Conservation (phyloP, 1,140 invertebrate genomes). For the Sarcophaga peregrina region DNA sequence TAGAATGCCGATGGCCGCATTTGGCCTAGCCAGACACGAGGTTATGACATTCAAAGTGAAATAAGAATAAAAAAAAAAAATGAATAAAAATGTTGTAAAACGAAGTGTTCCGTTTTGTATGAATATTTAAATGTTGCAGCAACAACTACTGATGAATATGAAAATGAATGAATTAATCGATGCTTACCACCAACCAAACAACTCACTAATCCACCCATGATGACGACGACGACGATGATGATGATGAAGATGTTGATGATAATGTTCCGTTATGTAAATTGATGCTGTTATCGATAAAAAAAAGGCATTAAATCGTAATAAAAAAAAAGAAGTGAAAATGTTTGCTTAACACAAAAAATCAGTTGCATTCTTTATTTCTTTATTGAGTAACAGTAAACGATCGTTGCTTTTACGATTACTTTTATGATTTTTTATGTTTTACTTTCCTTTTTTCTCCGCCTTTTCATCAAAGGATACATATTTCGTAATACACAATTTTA, state of each 20-base stretch:
- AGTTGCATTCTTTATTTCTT: background rate
- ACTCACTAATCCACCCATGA: background rate
- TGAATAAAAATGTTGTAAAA: background rate
- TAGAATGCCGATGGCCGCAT: background rate
- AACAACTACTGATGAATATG: background rate
- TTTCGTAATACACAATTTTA: too few species aligned
- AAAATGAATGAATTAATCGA: background rate
- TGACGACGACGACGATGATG: background rate
- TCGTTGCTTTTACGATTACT: background rate
- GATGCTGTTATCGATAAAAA: background rate
- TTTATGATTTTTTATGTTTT: background rate
- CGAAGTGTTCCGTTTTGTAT: background rate
- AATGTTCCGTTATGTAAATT: background rate
- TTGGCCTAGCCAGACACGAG: background rate
- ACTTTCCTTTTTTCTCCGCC: too few species aligned
- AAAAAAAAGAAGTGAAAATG: background rate
- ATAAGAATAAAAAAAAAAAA: background rate
- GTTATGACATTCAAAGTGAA: background rate
- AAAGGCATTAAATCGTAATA: conserved; percentile 15
- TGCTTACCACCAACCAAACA: background rate
- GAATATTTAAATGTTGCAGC: background rate
- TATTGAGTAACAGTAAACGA: conserved; percentile 16
- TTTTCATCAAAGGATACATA: too few species aligned
- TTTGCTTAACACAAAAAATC: conserved; percentile 1
- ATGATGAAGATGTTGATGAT: background rate